Evolutionary conservation across 2,888 invertebrate species (phyloP).

Genomic region (Patella caerulea): DNA sequence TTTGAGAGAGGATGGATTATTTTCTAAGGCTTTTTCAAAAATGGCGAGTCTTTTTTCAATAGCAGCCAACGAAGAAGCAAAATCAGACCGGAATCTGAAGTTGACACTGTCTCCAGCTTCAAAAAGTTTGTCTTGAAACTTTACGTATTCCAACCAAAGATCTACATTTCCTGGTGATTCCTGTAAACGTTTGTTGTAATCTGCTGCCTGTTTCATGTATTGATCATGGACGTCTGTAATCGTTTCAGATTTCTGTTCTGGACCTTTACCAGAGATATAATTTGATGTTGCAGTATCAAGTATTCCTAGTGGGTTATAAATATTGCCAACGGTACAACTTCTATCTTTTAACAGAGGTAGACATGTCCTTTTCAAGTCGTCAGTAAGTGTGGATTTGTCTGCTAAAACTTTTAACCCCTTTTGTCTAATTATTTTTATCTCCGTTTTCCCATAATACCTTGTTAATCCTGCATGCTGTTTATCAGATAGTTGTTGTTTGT

Average conservation of each 20-base stretch:
- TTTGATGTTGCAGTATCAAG: conserved; percentile 58
- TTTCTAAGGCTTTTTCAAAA: conserved; percentile 70
- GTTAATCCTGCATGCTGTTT: conserved; percentile 27
- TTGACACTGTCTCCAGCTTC: conserved; percentile 28
- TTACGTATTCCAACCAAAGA: conserved; percentile 72
- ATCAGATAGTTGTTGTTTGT: conserved; percentile 3
- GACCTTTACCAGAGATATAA: conserved; percentile 60
- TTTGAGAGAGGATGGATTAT: conserved; percentile 69
- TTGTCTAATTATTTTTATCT: neutral
- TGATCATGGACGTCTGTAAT: conserved; percentile 30
- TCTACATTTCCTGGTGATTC: conserved; percentile 67
- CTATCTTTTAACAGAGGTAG: neutral
- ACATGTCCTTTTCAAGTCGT: neutral
- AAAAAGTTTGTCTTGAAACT: conserved; percentile 70
- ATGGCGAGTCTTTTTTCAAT: conserved; percentile 72
- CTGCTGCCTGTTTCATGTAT: conserved; percentile 42
- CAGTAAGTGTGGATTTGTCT: neutral
- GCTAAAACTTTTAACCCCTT: neutral
- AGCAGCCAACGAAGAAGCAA: conserved; percentile 36
- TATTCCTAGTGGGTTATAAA: conserved; percentile 29
- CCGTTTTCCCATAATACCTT: conserved; percentile 15
- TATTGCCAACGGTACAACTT: conserved; percentile 6
- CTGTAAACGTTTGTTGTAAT: conserved; percentile 66
- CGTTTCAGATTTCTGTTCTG: neutral
- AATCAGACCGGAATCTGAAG: neutral